These are phyloP conservation scores for Nomada lathburiana DNA, from an alignment of 2,888 invertebrate species.

Conservation along the genomic window DNA sequence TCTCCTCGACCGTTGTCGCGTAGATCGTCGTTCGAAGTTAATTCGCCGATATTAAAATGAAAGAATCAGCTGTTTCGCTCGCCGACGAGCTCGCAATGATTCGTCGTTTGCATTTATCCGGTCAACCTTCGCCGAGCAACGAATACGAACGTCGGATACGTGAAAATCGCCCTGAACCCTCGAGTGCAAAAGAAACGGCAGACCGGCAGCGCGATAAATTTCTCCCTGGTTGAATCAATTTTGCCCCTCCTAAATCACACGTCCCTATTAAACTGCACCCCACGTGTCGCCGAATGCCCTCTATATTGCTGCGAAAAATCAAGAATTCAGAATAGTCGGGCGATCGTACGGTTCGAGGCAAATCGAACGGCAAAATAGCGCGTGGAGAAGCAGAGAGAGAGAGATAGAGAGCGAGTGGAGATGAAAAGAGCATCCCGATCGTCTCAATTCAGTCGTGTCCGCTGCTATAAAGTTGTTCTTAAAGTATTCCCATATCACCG, in stretches of 20 bases:
- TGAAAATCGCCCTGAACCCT: background rate
- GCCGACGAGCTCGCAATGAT: background rate
- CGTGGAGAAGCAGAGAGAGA: background rate
- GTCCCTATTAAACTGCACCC: background rate
- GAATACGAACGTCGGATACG: background rate
- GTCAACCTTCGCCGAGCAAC: background rate
- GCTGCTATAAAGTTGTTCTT: slow-evolving; percentile 80
- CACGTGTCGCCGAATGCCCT: slow-evolving; percentile 4
- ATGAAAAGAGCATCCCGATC: slow-evolving; percentile 38
- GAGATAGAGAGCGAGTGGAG: slow-evolving; percentile 15
- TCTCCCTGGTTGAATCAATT: background rate
- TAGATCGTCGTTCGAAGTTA: slow-evolving; percentile 76
- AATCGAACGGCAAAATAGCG: slow-evolving; percentile 20
- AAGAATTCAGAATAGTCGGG: background rate
- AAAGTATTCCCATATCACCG: slow-evolving; percentile 83
- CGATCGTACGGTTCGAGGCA: background rate
- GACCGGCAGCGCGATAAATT: too few relatives aligned
- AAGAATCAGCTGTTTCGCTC: background rate
- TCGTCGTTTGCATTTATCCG: background rate
- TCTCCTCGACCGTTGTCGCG: slow-evolving; percentile 50
- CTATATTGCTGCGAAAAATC: background rate
- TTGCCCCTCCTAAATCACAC: background rate
- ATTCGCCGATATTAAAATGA: slow-evolving; percentile 71
- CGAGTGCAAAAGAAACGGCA: background rate
- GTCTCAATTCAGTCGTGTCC: slow-evolving; percentile 73